phyloP scores from a whole-genome alignment of 2,888 invertebrate species.

The Agrilus mali region DNA sequence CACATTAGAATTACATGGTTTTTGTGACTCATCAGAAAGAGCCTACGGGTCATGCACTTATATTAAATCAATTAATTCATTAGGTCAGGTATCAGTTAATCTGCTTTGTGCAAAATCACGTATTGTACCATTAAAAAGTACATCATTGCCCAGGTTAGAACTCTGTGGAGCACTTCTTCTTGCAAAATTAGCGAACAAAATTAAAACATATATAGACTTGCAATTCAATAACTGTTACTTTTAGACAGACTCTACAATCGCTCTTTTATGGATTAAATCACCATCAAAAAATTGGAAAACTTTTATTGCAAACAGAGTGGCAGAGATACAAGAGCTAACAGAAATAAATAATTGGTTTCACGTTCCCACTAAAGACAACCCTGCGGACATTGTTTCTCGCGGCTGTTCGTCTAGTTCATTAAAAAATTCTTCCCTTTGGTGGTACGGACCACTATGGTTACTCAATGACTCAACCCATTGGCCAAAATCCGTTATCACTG shows the following conservation, averaged over 20 bases:
- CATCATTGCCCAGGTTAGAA: constrained; percentile 8
- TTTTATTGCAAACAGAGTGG: constrained; percentile 8
- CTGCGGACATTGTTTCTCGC: constrained; percentile 5
- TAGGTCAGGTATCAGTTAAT: neutral
- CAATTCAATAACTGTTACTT: neutral
- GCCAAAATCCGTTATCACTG: too few species aligned
- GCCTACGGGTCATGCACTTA: neutral
- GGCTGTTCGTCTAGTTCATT: neutral
- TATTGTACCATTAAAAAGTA: constrained; percentile 6
- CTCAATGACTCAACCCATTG: too few species aligned
- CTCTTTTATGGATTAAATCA: constrained; percentile 2
- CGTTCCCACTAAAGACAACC: constrained; percentile 3
- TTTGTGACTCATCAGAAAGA: neutral
- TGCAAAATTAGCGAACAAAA: constrained; percentile 1
- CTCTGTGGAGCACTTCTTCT: constrained; percentile 8
- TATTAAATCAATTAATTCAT: neutral
- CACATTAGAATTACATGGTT: neutral
- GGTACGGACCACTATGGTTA: too few species aligned
- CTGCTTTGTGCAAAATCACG: constrained; percentile 7
- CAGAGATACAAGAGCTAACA: constrained; percentile 4
- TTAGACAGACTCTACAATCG: constrained; percentile 7
- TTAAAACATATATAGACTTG: neutral
- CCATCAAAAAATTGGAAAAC: constrained; percentile 1
- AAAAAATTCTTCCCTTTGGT: too few species aligned
- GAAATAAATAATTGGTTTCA: constrained; percentile 2